Evolutionary conservation across 2,797 vertebrate species (phyloP).

Genomic region (Luscinia luscinia): DNA sequence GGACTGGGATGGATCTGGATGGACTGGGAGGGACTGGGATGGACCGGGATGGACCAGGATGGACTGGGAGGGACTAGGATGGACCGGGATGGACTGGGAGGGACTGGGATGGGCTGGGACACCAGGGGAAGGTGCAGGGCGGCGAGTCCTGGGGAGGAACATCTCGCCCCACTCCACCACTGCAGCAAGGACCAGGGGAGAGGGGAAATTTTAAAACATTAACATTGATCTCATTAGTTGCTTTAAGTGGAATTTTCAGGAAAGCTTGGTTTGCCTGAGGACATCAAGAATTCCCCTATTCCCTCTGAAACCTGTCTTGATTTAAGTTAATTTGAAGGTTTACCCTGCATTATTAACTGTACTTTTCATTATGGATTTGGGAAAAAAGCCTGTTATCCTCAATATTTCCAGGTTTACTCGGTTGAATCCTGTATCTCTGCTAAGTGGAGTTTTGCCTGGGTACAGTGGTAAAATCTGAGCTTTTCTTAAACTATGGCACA

Average conservation of each 20-base stretch:
- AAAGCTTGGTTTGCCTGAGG: background rate
- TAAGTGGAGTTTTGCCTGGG: background rate
- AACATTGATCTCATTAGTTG: background rate
- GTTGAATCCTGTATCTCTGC: background rate
- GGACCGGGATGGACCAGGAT: too few relatives aligned
- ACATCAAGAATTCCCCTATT: background rate
- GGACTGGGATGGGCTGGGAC: too few relatives aligned
- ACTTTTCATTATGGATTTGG: background rate
- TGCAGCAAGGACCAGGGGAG: background rate
- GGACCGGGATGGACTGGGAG: too few relatives aligned
- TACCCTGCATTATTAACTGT: background rate
- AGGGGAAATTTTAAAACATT: background rate
- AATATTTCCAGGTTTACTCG: background rate
- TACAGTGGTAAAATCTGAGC: background rate
- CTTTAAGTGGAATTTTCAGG: background rate
- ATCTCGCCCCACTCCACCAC: background rate
- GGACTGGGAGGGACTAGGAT: too few relatives aligned
- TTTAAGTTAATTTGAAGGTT: conserved; percentile 2
- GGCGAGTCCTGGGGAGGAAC: background rate
- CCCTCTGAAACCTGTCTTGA: background rate
- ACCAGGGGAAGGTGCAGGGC: background rate
- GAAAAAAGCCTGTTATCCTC: background rate
- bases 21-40: too few relatives aligned
- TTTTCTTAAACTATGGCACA: background rate
- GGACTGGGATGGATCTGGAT: too few relatives aligned